Evolutionary conservation across 2,113 vertebrate species (phyloP).

Genomic region (Percina caprodes): DNA sequence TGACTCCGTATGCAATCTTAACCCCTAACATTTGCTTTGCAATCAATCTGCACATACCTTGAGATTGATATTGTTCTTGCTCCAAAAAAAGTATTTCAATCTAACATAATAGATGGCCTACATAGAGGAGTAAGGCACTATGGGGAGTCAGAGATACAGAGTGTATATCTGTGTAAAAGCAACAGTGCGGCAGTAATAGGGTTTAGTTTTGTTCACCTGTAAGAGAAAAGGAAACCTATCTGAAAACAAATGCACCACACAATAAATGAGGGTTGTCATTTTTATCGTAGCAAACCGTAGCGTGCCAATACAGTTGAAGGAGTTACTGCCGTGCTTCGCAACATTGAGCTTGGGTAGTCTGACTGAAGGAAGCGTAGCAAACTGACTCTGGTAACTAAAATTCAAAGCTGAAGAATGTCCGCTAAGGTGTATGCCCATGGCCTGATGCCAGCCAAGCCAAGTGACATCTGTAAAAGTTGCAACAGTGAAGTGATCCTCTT

Average conservation of each 20-base stretch:
- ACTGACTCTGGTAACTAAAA: constrained; percentile 57
- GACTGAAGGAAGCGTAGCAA: constrained; percentile 56
- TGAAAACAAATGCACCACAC: constrained; percentile 18
- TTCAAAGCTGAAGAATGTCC: constrained; percentile 76
- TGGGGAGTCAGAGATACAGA: neutral
- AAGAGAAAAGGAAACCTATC: constrained; percentile 7
- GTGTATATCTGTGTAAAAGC: neutral
- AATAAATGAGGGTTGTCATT: neutral
- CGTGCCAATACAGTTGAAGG: constrained; percentile 37
- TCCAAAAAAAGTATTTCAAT: neutral
- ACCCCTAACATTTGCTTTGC: neutral
- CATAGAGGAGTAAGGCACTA: too few relatives aligned
- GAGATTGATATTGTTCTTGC: neutral
- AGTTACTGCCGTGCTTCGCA: constrained; percentile 31
- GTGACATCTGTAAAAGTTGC: constrained; percentile 71
- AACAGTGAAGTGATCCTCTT: constrained; percentile 49
- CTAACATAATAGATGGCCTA: neutral
- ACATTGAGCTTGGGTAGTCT: constrained; percentile 29
- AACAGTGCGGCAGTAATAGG: neutral
- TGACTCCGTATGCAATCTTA: neutral
- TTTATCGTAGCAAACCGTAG: constrained; percentile 5
- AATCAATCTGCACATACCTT: neutral
- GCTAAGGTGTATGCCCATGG: constrained; percentile 49
- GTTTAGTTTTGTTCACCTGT: neutral
- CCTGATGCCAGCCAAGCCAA: constrained; percentile 63